Base-by-base conservation (phyloP, 2,797 vertebrate genomes). In the Danio jaintianensis region DNA sequence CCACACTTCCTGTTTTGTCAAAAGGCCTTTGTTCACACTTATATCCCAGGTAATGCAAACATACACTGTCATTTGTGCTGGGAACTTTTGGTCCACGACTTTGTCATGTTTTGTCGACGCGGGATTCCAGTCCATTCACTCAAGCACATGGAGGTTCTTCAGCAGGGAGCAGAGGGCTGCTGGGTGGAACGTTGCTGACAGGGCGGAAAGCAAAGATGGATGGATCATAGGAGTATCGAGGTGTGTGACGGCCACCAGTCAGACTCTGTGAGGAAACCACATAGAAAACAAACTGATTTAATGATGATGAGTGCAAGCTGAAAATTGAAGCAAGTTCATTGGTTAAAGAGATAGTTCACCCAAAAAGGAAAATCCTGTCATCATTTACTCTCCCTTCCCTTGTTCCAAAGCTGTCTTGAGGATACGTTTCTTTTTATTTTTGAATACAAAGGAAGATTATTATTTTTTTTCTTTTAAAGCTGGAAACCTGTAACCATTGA, bases 201-300 rank as follows among this genome's bases (percentile, higher is more conserved):
- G 96, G 96, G 48, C 95, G 95, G 91, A 97, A 97, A 87, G 96
- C 94, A 79, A 96, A 97, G 86, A 93, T 94, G 80, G 96, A 96
- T 40, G 96, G 96, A 81, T 97, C 96, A 2, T 95, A 96, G 83
- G 95, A 86, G 62, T 96, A 96, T 87, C 95, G 94, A 79, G 95
- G 90, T 0, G 92, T 87, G 0, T 95, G 93, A 61, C 95, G 90
- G 81, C 90, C 91, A 78, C 94, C 87, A 0, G 75, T 93, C 90
- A 94, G 87, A 86, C 91, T 96, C 96, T 97, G 91, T 40, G 38
- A 89, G 88, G 4, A 80, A 66, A 89, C 70, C 11, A 71, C 48
- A 52, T 2, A 15, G 86, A 83, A 82, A 75, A 86, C 76, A 29
- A n/a, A 38, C 61, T 22, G 40, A 4, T 15, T 18, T 42, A 68